Percentiles rank a stretch among this genome's conserved stretches.
phyloP scores from a whole-genome alignment of 2,888 invertebrate genomes.

The Chalcis sispes region DNA sequence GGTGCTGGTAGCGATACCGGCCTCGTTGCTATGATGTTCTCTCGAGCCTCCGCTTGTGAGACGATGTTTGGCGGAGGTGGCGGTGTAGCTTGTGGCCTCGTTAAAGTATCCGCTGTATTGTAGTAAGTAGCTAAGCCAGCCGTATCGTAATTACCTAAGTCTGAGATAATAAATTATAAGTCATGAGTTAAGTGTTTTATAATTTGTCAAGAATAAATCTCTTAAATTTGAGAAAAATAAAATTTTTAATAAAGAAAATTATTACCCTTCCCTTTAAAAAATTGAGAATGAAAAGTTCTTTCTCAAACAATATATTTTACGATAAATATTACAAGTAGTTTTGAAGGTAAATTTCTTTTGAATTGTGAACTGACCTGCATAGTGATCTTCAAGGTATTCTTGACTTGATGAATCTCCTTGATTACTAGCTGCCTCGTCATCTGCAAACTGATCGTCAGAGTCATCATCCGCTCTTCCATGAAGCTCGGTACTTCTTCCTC shows the following conservation, averaged over 20 bases:
- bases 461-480: conserved; percentile 76
- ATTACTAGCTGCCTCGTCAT: conserved; percentile 79
- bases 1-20: conserved; percentile 67
- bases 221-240: too few species aligned
- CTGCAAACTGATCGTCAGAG: conserved; percentile 79
- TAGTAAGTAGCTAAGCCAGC: conserved; percentile 74
- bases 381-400: conserved; percentile 77
- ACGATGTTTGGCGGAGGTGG: conserved; percentile 65
- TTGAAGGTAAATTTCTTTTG: background rate
- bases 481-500: conserved; percentile 74
- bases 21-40: conserved; percentile 64
- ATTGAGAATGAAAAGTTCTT: background rate
- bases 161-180: conserved; percentile 64
- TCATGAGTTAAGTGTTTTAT: background rate
- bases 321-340: too few species aligned
- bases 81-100: conserved; percentile 70
- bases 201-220: too few species aligned
- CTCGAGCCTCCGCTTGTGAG: conserved; percentile 68
- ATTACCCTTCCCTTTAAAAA: too few species aligned
- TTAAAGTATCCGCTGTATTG: conserved; percentile 73
- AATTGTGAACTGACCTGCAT: conserved; percentile 67
- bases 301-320: background rate
- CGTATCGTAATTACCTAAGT: conserved; percentile 76
- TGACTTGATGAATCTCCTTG: conserved; percentile 78
- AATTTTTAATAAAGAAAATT: background rate